These are phyloP conservation scores for Abrostola tripartita DNA, from an alignment of 2,888 invertebrate species.

Conservation along the genomic window DNA sequence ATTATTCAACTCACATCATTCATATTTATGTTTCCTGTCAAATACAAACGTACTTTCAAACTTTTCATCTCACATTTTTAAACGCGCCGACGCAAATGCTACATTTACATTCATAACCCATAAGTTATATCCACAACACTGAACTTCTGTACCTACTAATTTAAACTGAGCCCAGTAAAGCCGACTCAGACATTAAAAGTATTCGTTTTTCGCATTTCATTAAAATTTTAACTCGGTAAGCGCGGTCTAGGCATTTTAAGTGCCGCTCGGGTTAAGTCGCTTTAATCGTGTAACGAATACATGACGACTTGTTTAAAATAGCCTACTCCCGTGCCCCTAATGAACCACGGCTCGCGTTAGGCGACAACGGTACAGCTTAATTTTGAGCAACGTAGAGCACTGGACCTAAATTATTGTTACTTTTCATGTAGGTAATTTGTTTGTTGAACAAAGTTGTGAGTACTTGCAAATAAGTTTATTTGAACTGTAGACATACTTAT, in stretches of 20 bases:
- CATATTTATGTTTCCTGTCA: neutral
- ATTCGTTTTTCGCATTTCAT: constrained; percentile 74
- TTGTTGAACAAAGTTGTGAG: neutral
- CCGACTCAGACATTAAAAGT: constrained; percentile 74
- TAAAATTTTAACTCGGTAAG: constrained; percentile 76
- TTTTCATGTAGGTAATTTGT: constrained; percentile 4
- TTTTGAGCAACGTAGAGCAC: constrained; percentile 41
- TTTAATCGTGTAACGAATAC: constrained; percentile 76
- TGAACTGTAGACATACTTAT: neutral
- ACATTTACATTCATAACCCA: constrained; percentile 48
- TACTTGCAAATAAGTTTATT: neutral
- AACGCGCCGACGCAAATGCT: constrained; percentile 24
- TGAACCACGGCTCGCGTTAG: constrained; percentile 50
- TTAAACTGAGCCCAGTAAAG: constrained; percentile 60
- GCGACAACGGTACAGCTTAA: constrained; percentile 36
- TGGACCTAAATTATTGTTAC: constrained; percentile 19
- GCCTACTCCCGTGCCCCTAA: constrained; percentile 56
- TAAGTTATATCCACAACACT: constrained; percentile 48
- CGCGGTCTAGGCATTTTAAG: constrained; percentile 74
- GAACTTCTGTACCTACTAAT: constrained; percentile 59
- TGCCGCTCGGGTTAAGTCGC: constrained; percentile 67
- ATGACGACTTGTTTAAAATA: constrained; percentile 68
- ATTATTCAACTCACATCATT: neutral
- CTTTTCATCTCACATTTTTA: constrained; percentile 16
- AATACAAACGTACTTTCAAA: neutral